These are phyloP conservation scores for Cerastis rubricosa DNA, from an alignment of 2,888 invertebrate species.

Conservation along the genomic window DNA sequence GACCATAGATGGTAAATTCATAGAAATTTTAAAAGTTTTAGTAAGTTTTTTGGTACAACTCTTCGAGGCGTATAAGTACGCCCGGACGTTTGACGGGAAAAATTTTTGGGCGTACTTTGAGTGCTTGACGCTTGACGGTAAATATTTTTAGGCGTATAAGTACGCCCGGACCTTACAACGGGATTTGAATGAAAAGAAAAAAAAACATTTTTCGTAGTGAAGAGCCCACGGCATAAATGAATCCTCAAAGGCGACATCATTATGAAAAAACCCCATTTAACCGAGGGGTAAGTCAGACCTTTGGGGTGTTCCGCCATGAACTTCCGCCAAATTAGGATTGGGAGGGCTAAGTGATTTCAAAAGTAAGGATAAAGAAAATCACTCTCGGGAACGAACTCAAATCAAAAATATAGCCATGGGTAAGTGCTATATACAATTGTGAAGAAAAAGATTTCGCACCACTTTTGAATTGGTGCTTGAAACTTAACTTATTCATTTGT, in stretches of 20 bases:
- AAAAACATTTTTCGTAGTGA: constrained; percentile 27
- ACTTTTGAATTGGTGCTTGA: neutral
- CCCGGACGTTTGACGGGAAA: too few relatives aligned
- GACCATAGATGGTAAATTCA: too few relatives aligned
- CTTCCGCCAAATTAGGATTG: constrained; percentile 49
- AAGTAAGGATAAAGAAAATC: constrained; percentile 37
- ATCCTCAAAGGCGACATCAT: constrained; percentile 50
- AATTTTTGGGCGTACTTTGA: too few relatives aligned
- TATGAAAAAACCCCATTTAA: constrained; percentile 45
- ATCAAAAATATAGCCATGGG: neutral
- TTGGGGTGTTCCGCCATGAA: constrained; percentile 49
- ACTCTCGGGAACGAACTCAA: constrained; percentile 17
- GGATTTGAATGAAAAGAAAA: constrained; percentile 17
- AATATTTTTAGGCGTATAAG: too few relatives aligned
- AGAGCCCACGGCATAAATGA: constrained; percentile 37
- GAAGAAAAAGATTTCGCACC: neutral
- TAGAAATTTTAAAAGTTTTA: too few relatives aligned
- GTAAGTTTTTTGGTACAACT: too few relatives aligned
- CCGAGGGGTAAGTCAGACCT: constrained; percentile 39
- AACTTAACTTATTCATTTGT: constrained; percentile 11
- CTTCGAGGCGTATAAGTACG: too few relatives aligned
- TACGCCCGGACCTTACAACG: too few relatives aligned
- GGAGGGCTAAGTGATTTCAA: constrained; percentile 37
- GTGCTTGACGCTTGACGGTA: too few relatives aligned
- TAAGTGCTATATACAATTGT: neutral